Conservation (phyloP, 2,797 vertebrate species). For the Vireo griseus region DNA sequence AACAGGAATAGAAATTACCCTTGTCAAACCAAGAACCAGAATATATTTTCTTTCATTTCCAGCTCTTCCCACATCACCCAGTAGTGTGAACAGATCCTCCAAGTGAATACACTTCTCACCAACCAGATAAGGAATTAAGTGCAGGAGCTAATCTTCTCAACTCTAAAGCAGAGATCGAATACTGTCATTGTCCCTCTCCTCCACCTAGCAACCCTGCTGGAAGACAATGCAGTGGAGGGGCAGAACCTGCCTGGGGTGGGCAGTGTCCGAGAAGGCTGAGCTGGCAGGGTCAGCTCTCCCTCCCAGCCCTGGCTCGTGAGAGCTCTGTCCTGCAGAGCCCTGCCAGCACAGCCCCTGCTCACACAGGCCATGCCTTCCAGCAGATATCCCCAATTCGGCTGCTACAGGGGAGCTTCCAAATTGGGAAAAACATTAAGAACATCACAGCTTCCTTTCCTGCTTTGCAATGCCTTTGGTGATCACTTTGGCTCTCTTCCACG, state of each 20-base stretch:
- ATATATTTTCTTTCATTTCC: background rate
- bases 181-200: background rate
- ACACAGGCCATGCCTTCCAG: background rate
- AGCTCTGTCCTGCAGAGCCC: background rate
- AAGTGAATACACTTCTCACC: background rate
- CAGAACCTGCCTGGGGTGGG: accelerated
- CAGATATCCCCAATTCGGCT: background rate
- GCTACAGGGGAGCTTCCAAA: background rate
- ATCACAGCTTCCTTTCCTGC: background rate
- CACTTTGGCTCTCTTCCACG: background rate
- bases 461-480: background rate
- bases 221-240: accelerated
- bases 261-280: accelerated
- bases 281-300: background rate
- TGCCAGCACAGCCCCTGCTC: background rate
- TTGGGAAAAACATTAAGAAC: background rate
- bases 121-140: background rate
- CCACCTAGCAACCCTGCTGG: background rate
- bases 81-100: background rate
- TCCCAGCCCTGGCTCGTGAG: accelerated
- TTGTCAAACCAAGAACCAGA: background rate
- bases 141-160: background rate
- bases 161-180: background rate
- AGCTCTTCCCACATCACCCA: background rate
- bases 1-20: background rate